phyloP scores from a whole-genome alignment of 2,113 vertebrate genomes.

The Geococcyx californianus region DNA sequence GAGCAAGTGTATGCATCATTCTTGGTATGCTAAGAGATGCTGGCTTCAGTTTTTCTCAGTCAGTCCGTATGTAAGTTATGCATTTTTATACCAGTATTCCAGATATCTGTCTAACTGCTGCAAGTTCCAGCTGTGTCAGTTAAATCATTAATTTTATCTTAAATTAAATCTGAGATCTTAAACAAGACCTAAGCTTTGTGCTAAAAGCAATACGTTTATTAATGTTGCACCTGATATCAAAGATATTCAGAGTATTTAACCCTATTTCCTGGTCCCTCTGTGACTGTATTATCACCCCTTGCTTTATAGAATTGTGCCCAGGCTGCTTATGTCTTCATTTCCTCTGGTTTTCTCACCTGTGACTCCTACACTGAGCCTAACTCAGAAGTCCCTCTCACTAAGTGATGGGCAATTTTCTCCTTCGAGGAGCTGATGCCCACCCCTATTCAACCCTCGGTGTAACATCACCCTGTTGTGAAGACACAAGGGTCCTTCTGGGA shows the following conservation, averaged over 20 bases:
- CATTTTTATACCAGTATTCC: background rate
- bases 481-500: background rate
- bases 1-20: background rate
- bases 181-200: background rate
- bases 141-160: background rate
- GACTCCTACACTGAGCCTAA: background rate
- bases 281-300: background rate
- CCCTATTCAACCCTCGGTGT: accelerated
- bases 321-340: background rate
- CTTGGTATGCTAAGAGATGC: background rate
- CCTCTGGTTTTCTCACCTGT: background rate
- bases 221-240: background rate
- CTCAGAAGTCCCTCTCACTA: background rate
- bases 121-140: background rate
- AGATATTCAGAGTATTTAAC: background rate
- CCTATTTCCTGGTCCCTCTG: background rate
- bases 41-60: background rate
- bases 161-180: background rate
- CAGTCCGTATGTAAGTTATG: background rate
- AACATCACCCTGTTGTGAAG: background rate
- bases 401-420: background rate
- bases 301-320: background rate
- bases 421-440: background rate
- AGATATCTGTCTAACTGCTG: background rate
- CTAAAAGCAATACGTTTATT: background rate